Base-by-base conservation (phyloP, 1,140 invertebrate species). In the Cephus cinctus region DNA sequence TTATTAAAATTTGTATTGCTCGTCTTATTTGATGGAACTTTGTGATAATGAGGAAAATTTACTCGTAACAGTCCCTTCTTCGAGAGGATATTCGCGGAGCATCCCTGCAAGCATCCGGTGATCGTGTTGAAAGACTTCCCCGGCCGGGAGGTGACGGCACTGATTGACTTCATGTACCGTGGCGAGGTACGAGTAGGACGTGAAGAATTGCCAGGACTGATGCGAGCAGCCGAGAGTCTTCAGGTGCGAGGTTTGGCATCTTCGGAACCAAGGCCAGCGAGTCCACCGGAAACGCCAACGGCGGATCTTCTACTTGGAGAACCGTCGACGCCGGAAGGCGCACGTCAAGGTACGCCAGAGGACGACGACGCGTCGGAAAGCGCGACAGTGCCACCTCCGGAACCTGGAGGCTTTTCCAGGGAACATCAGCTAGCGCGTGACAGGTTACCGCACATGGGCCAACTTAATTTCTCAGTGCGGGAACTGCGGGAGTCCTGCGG, bases 111-210 rank as follows among this genome's bases (percentile, higher is more conserved):
- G 65, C 92, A 94, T 69, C 92, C 92, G 6, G 89, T 94, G 38
- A 92, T 95, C 63, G 89, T 94, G 36, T 71, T 94, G 14, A 94
- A 94, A 72, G 92, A 94, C 73, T 89, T 93, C 60, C 82, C 84
- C 59, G 87, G 86, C 45, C 88, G 89, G 81, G 90, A 94, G 56
- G 84, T 94, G 27, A 87, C 91, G 63, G 89, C 90, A 4, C 86
- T 94, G 19, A 86, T 94, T 34, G 89, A 93, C 72, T 95, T 95
- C 57, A 95, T 94, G 90, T 94, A 94, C 76, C 85, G 88, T 42
- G 92, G 92, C 20, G 90, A 94, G 75, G 90, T 94, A 41, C 88
- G 87, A 42, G 89, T 94, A 2, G 84, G 84, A 0, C 88, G 92
- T 58, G 89, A 93, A 52, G 87, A 91, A 25, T 76, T 94, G 0